These are phyloP conservation scores for Silurus meridionalis DNA, from an alignment of 2,113 vertebrate genomes.

Conservation along the genomic window DNA sequence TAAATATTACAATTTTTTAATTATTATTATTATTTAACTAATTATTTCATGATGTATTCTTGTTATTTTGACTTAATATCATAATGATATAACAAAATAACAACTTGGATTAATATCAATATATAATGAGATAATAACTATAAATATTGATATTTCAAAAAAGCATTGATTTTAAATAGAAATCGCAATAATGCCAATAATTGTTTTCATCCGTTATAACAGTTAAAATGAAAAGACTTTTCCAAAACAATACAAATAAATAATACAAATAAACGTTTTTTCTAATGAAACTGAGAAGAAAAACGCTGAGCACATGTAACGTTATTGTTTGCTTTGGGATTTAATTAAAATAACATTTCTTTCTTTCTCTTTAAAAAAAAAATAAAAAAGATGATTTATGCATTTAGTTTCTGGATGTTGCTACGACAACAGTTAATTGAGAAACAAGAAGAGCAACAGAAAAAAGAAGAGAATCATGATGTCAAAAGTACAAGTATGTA, in stretches of 20 bases:
- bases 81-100: too few species aligned
- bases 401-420: constrained; percentile 76
- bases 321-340: background rate
- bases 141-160: background rate
- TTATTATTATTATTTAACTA: background rate
- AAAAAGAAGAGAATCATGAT: constrained; percentile 60
- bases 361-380: background rate
- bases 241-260: too few species aligned
- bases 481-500: constrained; percentile 55
- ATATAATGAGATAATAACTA: background rate
- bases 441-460: constrained; percentile 54
- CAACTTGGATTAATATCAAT: too few species aligned
- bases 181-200: background rate
- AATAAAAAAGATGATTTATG: constrained; percentile 73
- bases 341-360: background rate
- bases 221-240: background rate
- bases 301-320: background rate
- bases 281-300: background rate
- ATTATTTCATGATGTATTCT: background rate
- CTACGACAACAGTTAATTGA: constrained; percentile 74
- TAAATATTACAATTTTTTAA: background rate
- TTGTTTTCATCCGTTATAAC: background rate
- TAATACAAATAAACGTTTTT: too few species aligned
- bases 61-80: background rate
- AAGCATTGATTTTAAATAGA: background rate